Base-by-base conservation (phyloP, 2,797 vertebrate species). In the Brachyrhaphis roseni region DNA sequence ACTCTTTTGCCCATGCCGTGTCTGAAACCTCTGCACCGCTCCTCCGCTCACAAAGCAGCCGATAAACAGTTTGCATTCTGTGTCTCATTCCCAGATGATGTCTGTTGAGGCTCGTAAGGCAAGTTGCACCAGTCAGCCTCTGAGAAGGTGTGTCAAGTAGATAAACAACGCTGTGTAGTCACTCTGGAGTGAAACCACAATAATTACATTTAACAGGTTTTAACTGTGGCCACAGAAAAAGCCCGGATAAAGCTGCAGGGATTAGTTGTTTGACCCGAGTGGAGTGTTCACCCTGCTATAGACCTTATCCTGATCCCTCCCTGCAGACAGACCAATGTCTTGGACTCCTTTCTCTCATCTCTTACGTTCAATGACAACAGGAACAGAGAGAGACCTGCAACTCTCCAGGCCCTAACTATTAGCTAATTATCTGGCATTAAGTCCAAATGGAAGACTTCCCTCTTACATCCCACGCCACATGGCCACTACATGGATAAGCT, bases 351-450 rank as follows among this genome's bases (percentile, higher is more conserved):
- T 89, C 86, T 83, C 80, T n/a, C 1, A 18, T 83, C 57, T 86
- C 68, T 28, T 28, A 75, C 79, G 78, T 84, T 88, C 71, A 72
- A 75, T 64, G 76, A 84, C 81, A 87, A 80, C 86, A 84, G 84
- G 77, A 84, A 81, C 82, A 86, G 85, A 88, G 87, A 79, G 76
- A 72, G 23, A 71, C 62, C 83, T 75, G 76, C 85, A 79, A 89
- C 88, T 93, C 79, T 92, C 88, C 90, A 84, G 87, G 84, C 86
- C 92, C 90, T 92, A 89, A 85, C 89, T 85, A 93, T 94, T 90
- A 92, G 91, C 88, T 94, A 93, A 95, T 94, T 93, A 93, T 90
- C 91, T 86, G 88, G 92, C 86, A 93, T 95, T 94, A 94, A 87
- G 86, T 90, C 92, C 86, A 91, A 91, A 94, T 84, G 88, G 90